phyloP scores from a whole-genome alignment of 2,888 invertebrate species.

The Drosophila hawaiiensis region DNA sequence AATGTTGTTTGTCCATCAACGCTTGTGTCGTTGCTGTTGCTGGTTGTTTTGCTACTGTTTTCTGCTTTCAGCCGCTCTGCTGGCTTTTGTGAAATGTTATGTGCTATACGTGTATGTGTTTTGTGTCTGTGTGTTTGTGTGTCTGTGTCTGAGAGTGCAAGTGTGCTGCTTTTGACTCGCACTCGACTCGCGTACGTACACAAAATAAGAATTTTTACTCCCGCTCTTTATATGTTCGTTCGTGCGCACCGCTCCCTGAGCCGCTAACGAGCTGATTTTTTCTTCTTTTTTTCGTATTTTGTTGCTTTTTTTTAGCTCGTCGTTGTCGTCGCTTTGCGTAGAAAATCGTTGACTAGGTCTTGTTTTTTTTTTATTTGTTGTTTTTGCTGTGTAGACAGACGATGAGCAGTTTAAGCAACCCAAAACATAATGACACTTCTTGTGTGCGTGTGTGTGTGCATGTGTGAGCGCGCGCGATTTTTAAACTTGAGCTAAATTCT shows the following conservation, averaged over 20 bases:
- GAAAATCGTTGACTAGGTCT: slow-evolving; percentile 33
- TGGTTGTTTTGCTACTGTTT: slow-evolving; percentile 56
- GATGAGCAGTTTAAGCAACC: slow-evolving; percentile 2
- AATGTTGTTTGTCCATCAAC: slow-evolving; percentile 17
- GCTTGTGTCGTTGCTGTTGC: slow-evolving; percentile 44
- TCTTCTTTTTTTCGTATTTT: slow-evolving; percentile 23
- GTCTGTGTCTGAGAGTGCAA: slow-evolving; percentile 1
- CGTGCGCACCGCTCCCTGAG: slow-evolving; percentile 46
- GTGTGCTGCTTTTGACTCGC: slow-evolving; percentile 20
- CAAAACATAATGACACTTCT: slow-evolving; percentile 1
- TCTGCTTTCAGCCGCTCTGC: slow-evolving; percentile 37
- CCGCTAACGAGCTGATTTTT: slow-evolving; percentile 28
- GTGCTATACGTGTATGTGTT: slow-evolving; percentile 3
- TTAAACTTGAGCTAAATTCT: slow-evolving; percentile 12
- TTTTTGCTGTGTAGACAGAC: slow-evolving; percentile 18
- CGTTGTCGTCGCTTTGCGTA: not conserved
- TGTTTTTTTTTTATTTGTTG: slow-evolving; percentile 8
- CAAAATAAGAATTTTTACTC: slow-evolving; percentile 49
- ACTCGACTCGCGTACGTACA: slow-evolving; percentile 8
- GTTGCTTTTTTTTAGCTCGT: slow-evolving; percentile 10
- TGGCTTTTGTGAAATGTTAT: slow-evolving; percentile 50
- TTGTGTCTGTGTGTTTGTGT: not conserved
- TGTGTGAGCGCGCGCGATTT: not conserved
- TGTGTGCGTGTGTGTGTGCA: not conserved
- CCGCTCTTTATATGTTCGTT: slow-evolving; percentile 24